Conservation (phyloP, 2,797 vertebrate genomes). For the Crenichthys baileyi region DNA sequence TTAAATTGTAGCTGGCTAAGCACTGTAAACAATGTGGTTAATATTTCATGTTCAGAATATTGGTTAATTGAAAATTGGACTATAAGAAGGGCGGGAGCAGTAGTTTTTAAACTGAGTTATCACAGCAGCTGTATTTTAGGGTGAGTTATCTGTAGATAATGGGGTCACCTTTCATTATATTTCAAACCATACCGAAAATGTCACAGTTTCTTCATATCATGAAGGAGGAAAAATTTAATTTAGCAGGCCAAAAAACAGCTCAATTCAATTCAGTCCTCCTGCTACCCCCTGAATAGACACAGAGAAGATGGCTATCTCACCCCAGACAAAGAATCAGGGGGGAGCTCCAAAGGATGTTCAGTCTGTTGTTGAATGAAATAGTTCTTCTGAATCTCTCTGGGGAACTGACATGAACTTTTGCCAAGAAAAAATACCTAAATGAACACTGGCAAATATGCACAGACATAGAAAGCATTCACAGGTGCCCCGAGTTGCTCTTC, state of each 20-base stretch:
- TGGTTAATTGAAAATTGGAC: conserved; percentile 66
- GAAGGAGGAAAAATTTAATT: conserved; percentile 38
- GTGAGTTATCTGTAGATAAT: conserved; percentile 40
- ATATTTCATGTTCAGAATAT: conserved; percentile 63
- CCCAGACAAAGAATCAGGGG: conserved; percentile 42
- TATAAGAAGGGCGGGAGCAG: conserved; percentile 38
- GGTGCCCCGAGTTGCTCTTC: conserved; percentile 35
- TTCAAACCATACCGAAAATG: conserved; percentile 24
- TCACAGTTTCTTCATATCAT: conserved; percentile 32
- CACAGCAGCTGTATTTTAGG: conserved; percentile 44
- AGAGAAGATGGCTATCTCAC: conserved; percentile 49
- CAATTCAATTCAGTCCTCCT: conserved; percentile 36
- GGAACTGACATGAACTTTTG: conserved; percentile 45
- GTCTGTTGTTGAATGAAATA: conserved; percentile 39
- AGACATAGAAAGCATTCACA: conserved; percentile 32
- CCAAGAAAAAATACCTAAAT: conserved; percentile 44
- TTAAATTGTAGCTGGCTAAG: conserved; percentile 56
- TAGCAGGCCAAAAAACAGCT: conserved; percentile 15
- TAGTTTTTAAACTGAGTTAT: conserved; percentile 52
- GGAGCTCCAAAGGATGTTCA: conserved; percentile 36
- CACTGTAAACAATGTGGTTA: conserved; percentile 63
- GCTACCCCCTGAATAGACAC: conserved; percentile 29
- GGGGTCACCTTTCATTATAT: conserved; percentile 39
- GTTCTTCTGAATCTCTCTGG: conserved; percentile 22
- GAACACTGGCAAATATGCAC: conserved; percentile 40